phyloP scores from a whole-genome alignment of 2,113 vertebrate genomes.

The Paratilapia polleni region DNA sequence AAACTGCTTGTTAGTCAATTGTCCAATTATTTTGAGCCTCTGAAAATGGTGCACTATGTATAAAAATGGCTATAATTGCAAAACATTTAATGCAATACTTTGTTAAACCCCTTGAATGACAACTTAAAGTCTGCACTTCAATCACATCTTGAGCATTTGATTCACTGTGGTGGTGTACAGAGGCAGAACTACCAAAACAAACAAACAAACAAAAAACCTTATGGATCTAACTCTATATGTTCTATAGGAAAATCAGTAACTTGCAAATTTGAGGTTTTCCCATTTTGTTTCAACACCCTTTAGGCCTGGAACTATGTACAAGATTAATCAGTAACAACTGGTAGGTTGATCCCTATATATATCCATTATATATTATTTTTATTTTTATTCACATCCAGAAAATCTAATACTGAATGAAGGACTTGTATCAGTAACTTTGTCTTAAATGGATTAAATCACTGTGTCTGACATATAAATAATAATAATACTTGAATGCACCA shows the following conservation, averaged over 20 bases:
- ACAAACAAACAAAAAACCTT: too few relatives aligned
- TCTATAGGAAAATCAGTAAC: neutral
- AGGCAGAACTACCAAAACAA: neutral
- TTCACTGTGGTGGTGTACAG: neutral
- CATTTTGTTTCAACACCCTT: neutral
- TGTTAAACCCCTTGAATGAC: neutral
- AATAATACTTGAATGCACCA: neutral
- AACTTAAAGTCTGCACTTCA: neutral
- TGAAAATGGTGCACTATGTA: neutral
- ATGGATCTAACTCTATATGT: neutral
- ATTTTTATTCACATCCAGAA: neutral
- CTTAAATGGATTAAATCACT: neutral
- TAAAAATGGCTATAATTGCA: neutral
- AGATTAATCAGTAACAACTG: neutral
- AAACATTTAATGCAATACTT: neutral
- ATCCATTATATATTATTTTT: neutral
- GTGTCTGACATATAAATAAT: neutral
- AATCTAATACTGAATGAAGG: neutral
- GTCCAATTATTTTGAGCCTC: neutral
- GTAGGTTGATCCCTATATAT: neutral
- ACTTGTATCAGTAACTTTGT: neutral
- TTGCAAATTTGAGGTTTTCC: neutral
- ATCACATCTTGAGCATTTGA: neutral
- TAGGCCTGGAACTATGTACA: neutral
- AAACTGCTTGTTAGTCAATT: neutral